Base-by-base conservation (phyloP, 2,888 invertebrate species). In the Hedya salicella region DNA sequence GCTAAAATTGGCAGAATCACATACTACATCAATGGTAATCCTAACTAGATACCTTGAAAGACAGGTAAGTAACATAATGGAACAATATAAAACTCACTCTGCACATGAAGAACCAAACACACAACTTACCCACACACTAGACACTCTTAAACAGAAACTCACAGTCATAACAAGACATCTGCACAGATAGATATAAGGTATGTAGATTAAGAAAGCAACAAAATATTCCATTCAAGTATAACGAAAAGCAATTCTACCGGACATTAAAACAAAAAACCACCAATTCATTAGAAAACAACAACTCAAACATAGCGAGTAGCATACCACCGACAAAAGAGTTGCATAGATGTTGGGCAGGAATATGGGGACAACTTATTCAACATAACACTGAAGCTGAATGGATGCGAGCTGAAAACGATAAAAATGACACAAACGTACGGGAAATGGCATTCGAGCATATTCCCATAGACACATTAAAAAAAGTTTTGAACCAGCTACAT, bases 221-320 rank as follows among this genome's bases (percentile, higher is more conserved):
- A 40, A 72, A 71, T 17, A 44, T 13, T 17, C 67, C 66, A 44
- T 71, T 70, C 30, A 56, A 3, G n/a, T 52, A 56, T 9, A 70
- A 64, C 39, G n/a, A n/a, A 67, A 71, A 68, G 60, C 46, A 56
- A 25, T 69, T 70, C 54, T 69, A 71, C 39, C 49, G 68, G 42
- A 53, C 17, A 8, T 11, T 57, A 14, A 11, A 19, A 17, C 32
- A 17, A 44, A 9, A 36, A 1, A 32, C 57, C 25, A 25, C 44
- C 2, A 48, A 60, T 3, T 16, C 54, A 30, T 8, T 16, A 44
- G 6, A 14, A 57, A 59, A 25, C 17, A 36, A 17, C 16, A 46
- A 13, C 8, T 9, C 2, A 19, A 36, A 49, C 13, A 62, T 25
- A 30, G 30, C 39, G 46, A 44, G 19, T 30, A n/a, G 53, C 13